Evolutionary conservation across 1,140 invertebrate species (phyloP), one percentile per base, ranked within the genome.

Genomic region (Trichonephila clavata): DNA sequence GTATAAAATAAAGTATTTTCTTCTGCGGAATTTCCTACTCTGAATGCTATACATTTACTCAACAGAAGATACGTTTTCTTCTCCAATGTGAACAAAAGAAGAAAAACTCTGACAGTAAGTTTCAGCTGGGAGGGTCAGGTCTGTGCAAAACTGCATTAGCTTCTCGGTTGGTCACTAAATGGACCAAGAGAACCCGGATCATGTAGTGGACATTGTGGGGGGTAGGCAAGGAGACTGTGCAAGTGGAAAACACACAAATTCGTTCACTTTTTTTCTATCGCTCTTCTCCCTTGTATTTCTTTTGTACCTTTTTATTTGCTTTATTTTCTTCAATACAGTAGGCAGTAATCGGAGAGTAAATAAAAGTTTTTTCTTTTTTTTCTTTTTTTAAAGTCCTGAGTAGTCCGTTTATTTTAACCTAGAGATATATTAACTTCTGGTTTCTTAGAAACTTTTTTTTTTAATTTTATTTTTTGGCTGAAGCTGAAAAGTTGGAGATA

Each of bases 81-180:
- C 24, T 68, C 24, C 21, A 24, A 24, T 68, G n/a, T 68, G 65
- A n/a, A 68, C 65, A 68, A 68, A 27, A 68, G 65, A 68, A 68
- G 21, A 68, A 68, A 68, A 24, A 68, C n/a, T 50, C 27, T 32
- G 27, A 50, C 32, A n/a, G 20, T 20, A 57, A n/a, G 27, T 39
- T 8, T 8, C n/a, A n/a, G 43, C 50, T 50, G 50, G 50, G 50
- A 50, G 50, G 50, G 7, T 39, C 14, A 14, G 20, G 39, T 77
- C 63, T 57, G 71, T 89, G 63, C 63, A 71, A 77, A 89, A 89
- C 63, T 27, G 65, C 65, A 87, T 87, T 87, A 87, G 50, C 59
- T 63, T 39, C 87, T 89, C 43, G 13, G 87, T 59, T 89, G 87
- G 32, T 24, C 65, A 21, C 68, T 89, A 68, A 89, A 89, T 89